phyloP scores from a whole-genome alignment of 1,140 invertebrate species.

The Arctopsyche grandis region DNA sequence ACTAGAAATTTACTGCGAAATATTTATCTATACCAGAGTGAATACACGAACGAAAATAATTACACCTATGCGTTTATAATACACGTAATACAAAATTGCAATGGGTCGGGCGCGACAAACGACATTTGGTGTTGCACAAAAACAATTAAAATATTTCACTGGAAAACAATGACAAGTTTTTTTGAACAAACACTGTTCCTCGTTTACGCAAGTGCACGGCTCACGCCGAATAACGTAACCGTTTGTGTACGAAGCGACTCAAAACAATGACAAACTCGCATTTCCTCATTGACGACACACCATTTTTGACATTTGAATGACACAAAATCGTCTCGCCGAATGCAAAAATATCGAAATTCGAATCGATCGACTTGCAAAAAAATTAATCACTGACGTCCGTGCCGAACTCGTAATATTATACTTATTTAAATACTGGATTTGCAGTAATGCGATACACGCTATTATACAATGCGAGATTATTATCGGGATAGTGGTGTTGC shows the following conservation, averaged over 20 bases:
- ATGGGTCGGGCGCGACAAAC: no score
- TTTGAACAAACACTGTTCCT: conserved; percentile 17
- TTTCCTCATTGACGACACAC: conserved; percentile 31
- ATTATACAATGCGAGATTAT: conserved; percentile 1
- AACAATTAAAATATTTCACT: conserved; percentile 37
- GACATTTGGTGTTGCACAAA: not conserved
- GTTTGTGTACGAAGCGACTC: conserved; percentile 16
- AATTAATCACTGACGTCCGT: no score
- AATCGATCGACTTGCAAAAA: not conserved
- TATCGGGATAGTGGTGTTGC: not conserved
- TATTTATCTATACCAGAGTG: not conserved
- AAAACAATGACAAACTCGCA: conserved; percentile 40
- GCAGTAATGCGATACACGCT: not conserved
- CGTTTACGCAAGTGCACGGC: conserved; percentile 30
- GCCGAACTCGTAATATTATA: no score
- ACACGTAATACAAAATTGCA: no score
- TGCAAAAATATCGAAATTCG: not conserved
- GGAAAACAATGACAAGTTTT: conserved; percentile 36
- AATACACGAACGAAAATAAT: not conserved
- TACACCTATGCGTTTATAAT: not conserved
- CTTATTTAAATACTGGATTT: not conserved
- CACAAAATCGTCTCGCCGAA: not conserved
- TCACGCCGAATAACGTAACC: conserved; percentile 30
- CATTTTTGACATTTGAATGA: not conserved
- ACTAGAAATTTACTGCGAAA: not conserved